phyloP scores from a whole-genome alignment of 2,113 vertebrate genomes.

The Microtus ochrogaster region DNA sequence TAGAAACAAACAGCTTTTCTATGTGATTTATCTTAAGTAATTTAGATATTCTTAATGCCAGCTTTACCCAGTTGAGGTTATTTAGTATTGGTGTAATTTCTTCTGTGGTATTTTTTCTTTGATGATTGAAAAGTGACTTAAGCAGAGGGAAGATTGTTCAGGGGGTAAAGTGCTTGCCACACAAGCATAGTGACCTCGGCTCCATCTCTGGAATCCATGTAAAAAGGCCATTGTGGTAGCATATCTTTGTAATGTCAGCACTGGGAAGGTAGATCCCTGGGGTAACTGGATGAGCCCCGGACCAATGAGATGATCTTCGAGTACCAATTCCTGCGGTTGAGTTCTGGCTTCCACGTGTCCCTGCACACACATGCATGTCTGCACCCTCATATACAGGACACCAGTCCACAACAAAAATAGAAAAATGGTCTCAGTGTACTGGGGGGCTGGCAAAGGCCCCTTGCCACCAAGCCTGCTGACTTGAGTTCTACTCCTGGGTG shows the following conservation, averaged over 20 bases:
- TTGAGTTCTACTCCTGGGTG: background rate
- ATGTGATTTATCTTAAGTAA: conserved; percentile 45
- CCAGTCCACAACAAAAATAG: background rate
- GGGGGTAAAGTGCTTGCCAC: background rate
- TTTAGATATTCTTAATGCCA: conserved; percentile 30
- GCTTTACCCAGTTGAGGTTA: conserved; percentile 15
- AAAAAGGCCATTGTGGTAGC: background rate
- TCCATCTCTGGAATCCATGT: too few relatives aligned
- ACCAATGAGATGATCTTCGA: background rate
- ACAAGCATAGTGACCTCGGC: too few relatives aligned
- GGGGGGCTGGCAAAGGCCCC: background rate
- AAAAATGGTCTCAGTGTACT: background rate
- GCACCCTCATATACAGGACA: background rate
- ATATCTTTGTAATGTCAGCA: background rate
- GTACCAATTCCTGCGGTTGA: background rate
- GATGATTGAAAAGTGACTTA: conserved; percentile 4
- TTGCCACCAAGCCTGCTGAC: too few relatives aligned
- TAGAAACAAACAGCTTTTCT: conserved; percentile 33
- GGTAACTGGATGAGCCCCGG: background rate
- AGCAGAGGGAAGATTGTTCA: background rate
- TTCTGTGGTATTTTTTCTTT: conserved; percentile 47
- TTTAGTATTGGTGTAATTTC: conserved; percentile 24
- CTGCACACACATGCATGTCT: background rate
- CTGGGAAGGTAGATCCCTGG: too few relatives aligned
- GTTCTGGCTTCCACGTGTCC: background rate